Evolutionary conservation across 2,888 invertebrate species (phyloP).

Genomic region (Parapristionchus giblindavisi): DNA sequence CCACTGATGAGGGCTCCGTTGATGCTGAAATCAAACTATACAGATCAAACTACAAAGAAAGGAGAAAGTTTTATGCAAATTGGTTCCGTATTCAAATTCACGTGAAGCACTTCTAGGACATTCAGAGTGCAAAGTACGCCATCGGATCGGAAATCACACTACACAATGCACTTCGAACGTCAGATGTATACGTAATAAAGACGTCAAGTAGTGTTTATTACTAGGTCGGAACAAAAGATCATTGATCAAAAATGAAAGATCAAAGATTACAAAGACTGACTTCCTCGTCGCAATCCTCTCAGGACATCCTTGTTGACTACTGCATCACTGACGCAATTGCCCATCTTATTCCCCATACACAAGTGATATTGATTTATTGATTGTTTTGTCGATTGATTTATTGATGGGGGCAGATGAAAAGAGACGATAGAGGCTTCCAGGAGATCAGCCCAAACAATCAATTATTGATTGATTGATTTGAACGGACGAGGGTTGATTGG

Average conservation of each 20-base stretch:
- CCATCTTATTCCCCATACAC: too few species aligned
- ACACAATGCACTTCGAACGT: too few species aligned
- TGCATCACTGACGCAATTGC: conserved; percentile 37
- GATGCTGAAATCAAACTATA: neutral
- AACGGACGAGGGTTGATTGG: too few species aligned
- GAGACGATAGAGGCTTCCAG: conserved; percentile 30
- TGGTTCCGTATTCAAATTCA: neutral
- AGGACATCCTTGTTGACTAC: conserved; percentile 35
- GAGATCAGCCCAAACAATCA: too few species aligned
- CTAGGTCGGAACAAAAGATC: too few species aligned
- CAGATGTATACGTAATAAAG: too few species aligned
- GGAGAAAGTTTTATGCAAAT: too few species aligned
- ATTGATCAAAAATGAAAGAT: neutral
- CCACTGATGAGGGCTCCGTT: conserved; percentile 7
- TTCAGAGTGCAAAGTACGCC: neutral
- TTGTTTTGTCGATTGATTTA: neutral
- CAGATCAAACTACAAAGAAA: neutral
- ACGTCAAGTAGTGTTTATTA: too few species aligned
- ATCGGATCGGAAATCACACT: too few species aligned
- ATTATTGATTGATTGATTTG: too few species aligned
- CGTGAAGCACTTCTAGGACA: neutral
- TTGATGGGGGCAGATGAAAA: neutral
- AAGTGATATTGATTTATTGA: neutral
- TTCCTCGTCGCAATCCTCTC: conserved; percentile 33
- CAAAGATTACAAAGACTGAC: neutral